Percentiles rank a stretch among this genome's conserved stretches.
Conservation (phyloP, 2,888 invertebrate genomes). For the Catocala fraxini region DNA sequence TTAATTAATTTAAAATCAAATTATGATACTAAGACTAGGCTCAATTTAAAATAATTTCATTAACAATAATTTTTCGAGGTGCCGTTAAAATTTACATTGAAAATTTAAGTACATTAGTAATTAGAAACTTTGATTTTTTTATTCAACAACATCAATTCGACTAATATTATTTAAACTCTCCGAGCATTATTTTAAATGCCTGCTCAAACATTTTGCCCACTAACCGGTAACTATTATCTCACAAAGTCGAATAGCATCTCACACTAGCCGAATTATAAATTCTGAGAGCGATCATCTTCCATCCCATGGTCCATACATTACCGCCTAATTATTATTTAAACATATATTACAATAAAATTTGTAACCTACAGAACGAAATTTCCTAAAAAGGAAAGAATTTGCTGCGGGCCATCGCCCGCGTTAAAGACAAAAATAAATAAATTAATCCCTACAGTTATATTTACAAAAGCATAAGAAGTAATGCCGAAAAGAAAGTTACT, state of each 20-base stretch:
- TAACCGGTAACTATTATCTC: constrained; percentile 80
- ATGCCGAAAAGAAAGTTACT: constrained; percentile 75
- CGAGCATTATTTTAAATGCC: constrained; percentile 86
- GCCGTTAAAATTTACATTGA: constrained; percentile 85
- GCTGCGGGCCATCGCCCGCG: constrained; percentile 51
- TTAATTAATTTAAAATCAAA: constrained; percentile 70
- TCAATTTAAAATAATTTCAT: constrained; percentile 79
- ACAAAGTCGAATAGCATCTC: constrained; percentile 67
- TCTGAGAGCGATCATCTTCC: constrained; percentile 83
- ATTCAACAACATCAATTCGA: constrained; percentile 86
- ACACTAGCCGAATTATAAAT: constrained; percentile 80
- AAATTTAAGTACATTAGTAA: constrained; percentile 85
- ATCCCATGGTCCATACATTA: constrained; percentile 84
- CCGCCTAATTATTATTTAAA: constrained; percentile 75
- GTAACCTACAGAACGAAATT: constrained; percentile 86
- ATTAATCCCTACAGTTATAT: constrained; percentile 81
- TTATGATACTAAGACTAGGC: constrained; percentile 86
- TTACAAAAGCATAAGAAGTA: constrained; percentile 85
- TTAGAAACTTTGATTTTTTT: constrained; percentile 84
- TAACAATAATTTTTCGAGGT: constrained; percentile 79
- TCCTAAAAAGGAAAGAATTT: constrained; percentile 77
- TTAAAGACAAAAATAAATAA: constrained; percentile 81
- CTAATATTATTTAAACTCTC: constrained; percentile 80
- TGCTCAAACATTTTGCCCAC: constrained; percentile 84
- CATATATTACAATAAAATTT: constrained; percentile 86